Evolutionary conservation across 2,888 invertebrate genomes (phyloP).

Genomic region (Xylophagus ater): DNA sequence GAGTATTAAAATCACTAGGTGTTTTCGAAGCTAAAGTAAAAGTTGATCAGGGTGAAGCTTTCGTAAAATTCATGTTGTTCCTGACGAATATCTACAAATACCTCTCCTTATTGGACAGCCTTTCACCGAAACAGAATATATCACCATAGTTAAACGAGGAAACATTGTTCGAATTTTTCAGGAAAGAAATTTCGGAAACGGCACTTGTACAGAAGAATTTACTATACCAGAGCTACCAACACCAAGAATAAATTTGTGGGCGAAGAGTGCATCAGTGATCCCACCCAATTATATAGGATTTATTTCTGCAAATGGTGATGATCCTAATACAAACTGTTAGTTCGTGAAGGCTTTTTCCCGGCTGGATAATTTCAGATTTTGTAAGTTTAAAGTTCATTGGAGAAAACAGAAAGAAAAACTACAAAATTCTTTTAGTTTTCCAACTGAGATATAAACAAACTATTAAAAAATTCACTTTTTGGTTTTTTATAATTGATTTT

Average conservation of each 20-base stretch:
- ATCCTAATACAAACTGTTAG: too few species aligned
- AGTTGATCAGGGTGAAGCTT: slow-evolving; percentile 12
- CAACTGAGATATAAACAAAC: too few species aligned
- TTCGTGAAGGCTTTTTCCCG: too few species aligned
- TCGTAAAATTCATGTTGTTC: slow-evolving; percentile 12
- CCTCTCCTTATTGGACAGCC: slow-evolving; percentile 14
- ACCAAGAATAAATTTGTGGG: slow-evolving; percentile 13
- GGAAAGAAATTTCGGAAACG: slow-evolving; percentile 10
- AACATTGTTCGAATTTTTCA: slow-evolving; percentile 15
- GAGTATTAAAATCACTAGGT: slow-evolving; percentile 10
- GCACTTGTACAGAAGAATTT: too few species aligned
- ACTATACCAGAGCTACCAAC: too few species aligned
- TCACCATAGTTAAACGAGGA: slow-evolving; percentile 13
- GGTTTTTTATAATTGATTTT: too few species aligned
- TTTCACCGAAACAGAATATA: slow-evolving; percentile 15
- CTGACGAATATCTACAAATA: slow-evolving; percentile 11
- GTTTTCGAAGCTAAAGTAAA: slow-evolving; percentile 10
- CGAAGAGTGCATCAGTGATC: slow-evolving; percentile 13
- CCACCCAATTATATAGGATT: slow-evolving; percentile 15
- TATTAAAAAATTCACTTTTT: too few species aligned
- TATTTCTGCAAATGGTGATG: slow-evolving; percentile 8
- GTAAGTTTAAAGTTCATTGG: too few species aligned
- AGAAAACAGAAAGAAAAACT: too few species aligned
- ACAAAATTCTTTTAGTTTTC: too few species aligned
- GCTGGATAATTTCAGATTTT: too few species aligned